These are phyloP conservation scores for Tretioscincus oriximinensis DNA, from an alignment of 2,113 vertebrate species.

Conservation along the genomic window DNA sequence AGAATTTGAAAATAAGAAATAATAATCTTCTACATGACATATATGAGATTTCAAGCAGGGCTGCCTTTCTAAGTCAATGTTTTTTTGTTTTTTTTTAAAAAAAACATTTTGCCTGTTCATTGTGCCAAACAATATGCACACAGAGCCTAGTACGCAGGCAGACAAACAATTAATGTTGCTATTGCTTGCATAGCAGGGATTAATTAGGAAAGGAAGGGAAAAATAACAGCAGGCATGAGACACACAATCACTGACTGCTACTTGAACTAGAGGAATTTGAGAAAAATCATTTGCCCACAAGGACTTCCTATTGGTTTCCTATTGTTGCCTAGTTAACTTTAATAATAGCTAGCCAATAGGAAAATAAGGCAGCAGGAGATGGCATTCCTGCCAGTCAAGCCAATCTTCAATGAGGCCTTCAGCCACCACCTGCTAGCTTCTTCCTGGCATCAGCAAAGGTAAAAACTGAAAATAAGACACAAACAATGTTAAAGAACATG, in stretches of 20 bases:
- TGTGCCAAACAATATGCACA: neutral
- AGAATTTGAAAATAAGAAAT: neutral
- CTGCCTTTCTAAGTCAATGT: neutral
- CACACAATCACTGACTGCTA: constrained; percentile 36
- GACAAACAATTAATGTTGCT: constrained; percentile 16
- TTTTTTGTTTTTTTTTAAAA: neutral
- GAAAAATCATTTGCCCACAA: constrained; percentile 68
- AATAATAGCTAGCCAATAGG: constrained; percentile 48
- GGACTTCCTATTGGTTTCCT: constrained; percentile 60
- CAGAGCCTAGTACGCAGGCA: neutral
- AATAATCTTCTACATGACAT: too few species aligned
- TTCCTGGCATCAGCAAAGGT: neutral
- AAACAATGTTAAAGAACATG: neutral
- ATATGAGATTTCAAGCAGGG: neutral
- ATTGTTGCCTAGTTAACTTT: constrained; percentile 80
- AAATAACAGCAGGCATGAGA: constrained; percentile 53
- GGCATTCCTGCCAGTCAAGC: constrained; percentile 65
- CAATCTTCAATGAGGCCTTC: constrained; percentile 57
- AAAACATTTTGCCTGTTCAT: neutral
- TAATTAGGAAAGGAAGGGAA: constrained; percentile 32
- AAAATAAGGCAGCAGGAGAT: constrained; percentile 63
- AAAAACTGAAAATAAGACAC: constrained; percentile 2
- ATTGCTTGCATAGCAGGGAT: constrained; percentile 14
- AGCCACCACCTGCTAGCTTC: constrained; percentile 23
- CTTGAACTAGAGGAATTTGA: constrained; percentile 51